phyloP scores from a whole-genome alignment of 1,140 invertebrate species.

The Drosophila tani region DNA sequence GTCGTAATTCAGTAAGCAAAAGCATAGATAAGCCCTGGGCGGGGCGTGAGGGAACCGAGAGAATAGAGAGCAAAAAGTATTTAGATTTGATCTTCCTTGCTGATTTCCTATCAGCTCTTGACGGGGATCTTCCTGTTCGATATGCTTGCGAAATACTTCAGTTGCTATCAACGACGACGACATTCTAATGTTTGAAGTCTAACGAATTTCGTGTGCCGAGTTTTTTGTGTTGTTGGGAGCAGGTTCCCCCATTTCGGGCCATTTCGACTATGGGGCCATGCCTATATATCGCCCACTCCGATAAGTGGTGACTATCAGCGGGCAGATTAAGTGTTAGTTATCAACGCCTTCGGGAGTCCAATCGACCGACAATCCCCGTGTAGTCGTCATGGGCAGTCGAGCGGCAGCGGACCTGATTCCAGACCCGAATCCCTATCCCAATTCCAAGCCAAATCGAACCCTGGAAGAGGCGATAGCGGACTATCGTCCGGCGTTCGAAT shows the following conservation, averaged over 20 bases:
- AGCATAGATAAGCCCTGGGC: conserved; percentile 15
- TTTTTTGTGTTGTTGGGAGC: not conserved
- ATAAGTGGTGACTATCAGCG: conserved; percentile 46
- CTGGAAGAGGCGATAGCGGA: not conserved
- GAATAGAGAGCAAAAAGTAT: not conserved
- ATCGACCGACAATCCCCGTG: not conserved
- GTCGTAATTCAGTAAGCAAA: conserved; percentile 17
- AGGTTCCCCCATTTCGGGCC: conserved; percentile 3
- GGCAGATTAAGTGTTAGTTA: conserved; percentile 40
- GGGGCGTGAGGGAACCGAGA: not conserved
- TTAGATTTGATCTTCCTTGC: not conserved
- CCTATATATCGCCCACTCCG: conserved; percentile 10
- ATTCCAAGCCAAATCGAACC: not conserved
- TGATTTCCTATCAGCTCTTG: not conserved
- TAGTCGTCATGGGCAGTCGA: conserved; percentile 36
- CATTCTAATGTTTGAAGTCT: conserved; percentile 22
- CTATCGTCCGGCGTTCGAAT: conserved; percentile 23
- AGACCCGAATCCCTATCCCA: not conserved
- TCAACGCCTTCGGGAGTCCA: conserved; percentile 23
- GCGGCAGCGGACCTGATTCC: not conserved
- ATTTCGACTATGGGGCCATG: conserved; percentile 9
- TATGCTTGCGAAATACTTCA: conserved; percentile 23
- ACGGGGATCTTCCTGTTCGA: not conserved
- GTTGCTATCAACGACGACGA: not conserved
- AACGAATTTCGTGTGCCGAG: conserved; percentile 8